Evolutionary conservation across 2,888 invertebrate genomes (phyloP), one percentile per base, ranked within the genome.

Genomic region (Tenthredo notha): DNA sequence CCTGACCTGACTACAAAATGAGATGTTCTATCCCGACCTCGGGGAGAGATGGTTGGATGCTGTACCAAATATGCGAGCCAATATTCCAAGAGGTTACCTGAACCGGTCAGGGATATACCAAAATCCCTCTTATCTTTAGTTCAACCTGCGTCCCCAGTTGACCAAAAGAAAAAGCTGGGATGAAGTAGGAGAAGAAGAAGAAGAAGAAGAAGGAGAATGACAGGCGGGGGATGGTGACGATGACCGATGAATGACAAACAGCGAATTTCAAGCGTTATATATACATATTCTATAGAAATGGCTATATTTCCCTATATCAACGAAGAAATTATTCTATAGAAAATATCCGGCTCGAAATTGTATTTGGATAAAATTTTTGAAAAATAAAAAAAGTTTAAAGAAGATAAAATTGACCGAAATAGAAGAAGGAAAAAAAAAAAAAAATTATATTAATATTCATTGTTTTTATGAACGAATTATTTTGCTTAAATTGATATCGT

Each of bases 1-100:
- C 25, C n/a, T 80, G 80, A 80, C 80, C 61, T 80, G 80, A 80
- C 80, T 80, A 80, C 80, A 25, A 61, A 80, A 80, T 80, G 80
- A 80, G 58, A 78, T 78, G 33, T 78, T 61, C 58, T 9, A 18
- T 21, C 43, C 21, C 58, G 78, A 58, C 58, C 29, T 54, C 77
- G 33, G 18, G 29, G 47, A 75, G 74, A 21, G 7, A 25, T 15
- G 47, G 40, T 75, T 75, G 43, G 43, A 10, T 70, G 37, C 50
- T 54, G 77, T n/a, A 50, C 77, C 50, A 77, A 77, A 77, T 77
- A 77, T 77, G 77, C 77, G 77, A 77, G 50, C 77, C 77, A 77
- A 77, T 77, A 50, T 77, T 77, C 77, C 67, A 67, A 67, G 72
- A 74, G 72, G 77, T 77, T 77, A 50, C 77, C 77, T 54, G 77